phyloP scores from a whole-genome alignment of 2,797 vertebrate genomes.

The Pseudomugil gertrudae region DNA sequence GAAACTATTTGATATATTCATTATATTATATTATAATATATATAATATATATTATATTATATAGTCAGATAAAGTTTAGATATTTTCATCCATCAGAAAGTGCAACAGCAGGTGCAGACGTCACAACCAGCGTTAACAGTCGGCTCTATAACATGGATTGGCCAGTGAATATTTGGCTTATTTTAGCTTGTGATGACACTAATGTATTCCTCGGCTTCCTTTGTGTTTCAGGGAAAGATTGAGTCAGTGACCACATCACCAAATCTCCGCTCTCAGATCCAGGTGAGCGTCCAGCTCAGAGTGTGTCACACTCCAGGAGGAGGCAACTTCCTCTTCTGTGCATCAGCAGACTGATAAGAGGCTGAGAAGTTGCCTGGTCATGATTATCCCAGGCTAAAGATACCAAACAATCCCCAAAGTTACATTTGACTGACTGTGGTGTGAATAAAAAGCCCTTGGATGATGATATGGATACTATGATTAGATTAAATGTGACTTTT shows the following conservation, averaged over 20 bases:
- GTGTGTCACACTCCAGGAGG: slow-evolving; percentile 49
- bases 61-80: not conserved
- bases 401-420: slow-evolving; percentile 10
- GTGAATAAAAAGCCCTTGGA: not conserved
- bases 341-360: slow-evolving; percentile 51
- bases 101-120: not conserved
- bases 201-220: slow-evolving; percentile 46
- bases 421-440: slow-evolving; percentile 1
- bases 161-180: slow-evolving; percentile 43
- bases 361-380: slow-evolving; percentile 30
- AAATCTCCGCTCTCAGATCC: slow-evolving; percentile 92
- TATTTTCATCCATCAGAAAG: not conserved
- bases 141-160: not conserved
- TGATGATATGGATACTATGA: slow-evolving; percentile 1
- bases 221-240: slow-evolving; percentile 86
- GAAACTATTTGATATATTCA: too few species aligned
- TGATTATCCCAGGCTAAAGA: slow-evolving; percentile 29
- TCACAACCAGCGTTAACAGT: not conserved
- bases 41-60: too few species aligned
- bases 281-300: slow-evolving; percentile 82
- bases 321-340: slow-evolving; percentile 42
- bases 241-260: slow-evolving; percentile 88
- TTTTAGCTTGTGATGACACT: slow-evolving; percentile 51
- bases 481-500: slow-evolving; percentile 6
- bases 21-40: too few species aligned